Evolutionary conservation across 2,797 vertebrate genomes (phyloP).

Genomic region (Chelmon rostratus): DNA sequence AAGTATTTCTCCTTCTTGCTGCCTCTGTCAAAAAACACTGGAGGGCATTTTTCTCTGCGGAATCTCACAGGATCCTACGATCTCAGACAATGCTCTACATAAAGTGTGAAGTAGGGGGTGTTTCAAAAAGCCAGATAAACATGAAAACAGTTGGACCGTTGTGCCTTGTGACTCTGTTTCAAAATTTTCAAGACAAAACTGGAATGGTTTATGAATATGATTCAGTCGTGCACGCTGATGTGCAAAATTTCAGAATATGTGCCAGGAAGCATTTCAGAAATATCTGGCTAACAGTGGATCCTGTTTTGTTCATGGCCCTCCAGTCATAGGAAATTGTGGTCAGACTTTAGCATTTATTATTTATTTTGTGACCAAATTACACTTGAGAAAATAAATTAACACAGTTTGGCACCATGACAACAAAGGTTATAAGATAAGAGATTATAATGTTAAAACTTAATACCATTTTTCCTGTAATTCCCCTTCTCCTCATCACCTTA

Average conservation of each 20-base stretch:
- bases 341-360: no score
- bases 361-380: not conserved
- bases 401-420: not conserved
- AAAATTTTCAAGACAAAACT: not conserved
- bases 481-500: not conserved
- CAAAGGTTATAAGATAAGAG: no score
- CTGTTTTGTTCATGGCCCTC: not conserved
- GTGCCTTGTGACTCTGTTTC: not conserved
- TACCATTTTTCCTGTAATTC: no score
- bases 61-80: not conserved
- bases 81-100: not conserved
- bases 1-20: not conserved
- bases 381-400: no score
- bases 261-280: not conserved
- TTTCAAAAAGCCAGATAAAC: slow-evolving; percentile 1
- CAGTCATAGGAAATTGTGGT: not conserved
- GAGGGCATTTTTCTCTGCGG: not conserved
- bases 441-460: no score
- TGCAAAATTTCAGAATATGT: not conserved
- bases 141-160: not conserved
- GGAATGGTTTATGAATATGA: not conserved
- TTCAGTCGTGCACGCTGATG: not conserved
- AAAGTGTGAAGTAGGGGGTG: not conserved
- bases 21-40: not conserved
- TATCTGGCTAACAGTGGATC: not conserved